Base-by-base conservation (phyloP, 2,113 vertebrate genomes). In the Rhegmatorhina hoffmannsi region DNA sequence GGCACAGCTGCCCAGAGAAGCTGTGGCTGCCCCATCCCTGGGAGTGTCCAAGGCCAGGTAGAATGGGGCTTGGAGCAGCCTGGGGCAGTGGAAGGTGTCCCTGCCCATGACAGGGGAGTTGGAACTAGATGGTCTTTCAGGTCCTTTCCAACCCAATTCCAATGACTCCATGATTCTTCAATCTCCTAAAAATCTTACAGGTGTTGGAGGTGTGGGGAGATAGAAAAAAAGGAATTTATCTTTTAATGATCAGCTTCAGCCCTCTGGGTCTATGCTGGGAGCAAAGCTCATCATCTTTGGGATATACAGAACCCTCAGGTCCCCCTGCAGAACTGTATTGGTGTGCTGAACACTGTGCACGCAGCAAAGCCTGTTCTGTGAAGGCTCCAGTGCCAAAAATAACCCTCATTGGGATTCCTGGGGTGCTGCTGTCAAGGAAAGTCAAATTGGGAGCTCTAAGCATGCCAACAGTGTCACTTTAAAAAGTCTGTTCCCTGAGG, bases 361-460 rank as follows among this genome's bases (percentile, higher is more conserved):
- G 4, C 87, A 84, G 92, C 25, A 3, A 63, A 84, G 93, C 73
- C 75, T 17, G 1, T 59, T 91, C 89, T 87, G 73, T 49, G 84
- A 95, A 82, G 87, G 92, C 53, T 91, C 12, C 0, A 25, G 53
- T 92, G 94, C 84, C 94, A 91, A 95, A 96, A 94, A 92, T 94
- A 94, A 91, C 91, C 89, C 91, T 96, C 91, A 90, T 87, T 92
- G 93, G 93, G 84, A 95, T 95, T 91, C 91, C 94, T 95, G 91
- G 89, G 89, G 84, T 94, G 92, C 91, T 97, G 80, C 95, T 94
- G 95, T 94, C 94, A 95, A 94, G 87, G 87, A 95, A 97, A 94
- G 94, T 96, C 93, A 95, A 92, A 94, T 87, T 89, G 56, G 77
- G 95, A 92, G 95, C 94, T 94, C 92, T 94, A 89, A 89, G 91